phyloP scores from a whole-genome alignment of 2,797 vertebrate genomes.

The Lycodopsis pacificus region DNA sequence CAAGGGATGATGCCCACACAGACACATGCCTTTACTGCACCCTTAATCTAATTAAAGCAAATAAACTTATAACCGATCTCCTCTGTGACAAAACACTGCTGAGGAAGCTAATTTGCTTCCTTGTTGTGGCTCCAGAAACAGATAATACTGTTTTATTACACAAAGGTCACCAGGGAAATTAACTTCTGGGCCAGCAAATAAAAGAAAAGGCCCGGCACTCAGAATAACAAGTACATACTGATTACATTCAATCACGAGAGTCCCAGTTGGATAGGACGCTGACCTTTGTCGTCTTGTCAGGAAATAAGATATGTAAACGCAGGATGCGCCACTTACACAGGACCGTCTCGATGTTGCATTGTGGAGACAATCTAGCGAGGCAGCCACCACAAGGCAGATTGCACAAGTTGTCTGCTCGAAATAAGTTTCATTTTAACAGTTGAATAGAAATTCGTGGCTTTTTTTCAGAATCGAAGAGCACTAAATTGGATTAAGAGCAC shows the following conservation, averaged over 20 bases:
- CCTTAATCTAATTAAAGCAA: conserved; percentile 91
- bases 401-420: conserved; percentile 73
- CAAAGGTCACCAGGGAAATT: conserved; percentile 97
- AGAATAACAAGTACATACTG: conserved; percentile 89
- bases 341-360: conserved; percentile 76
- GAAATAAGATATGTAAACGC: conserved; percentile 83
- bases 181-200: conserved; percentile 93
- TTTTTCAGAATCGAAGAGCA: conserved; percentile 57
- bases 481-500: conserved; percentile 73
- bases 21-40: conserved; percentile 82
- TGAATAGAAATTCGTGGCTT: conserved; percentile 69
- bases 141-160: conserved; percentile 94
- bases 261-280: conserved; percentile 85
- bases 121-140: conserved; percentile 89
- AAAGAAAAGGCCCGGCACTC: conserved; percentile 85
- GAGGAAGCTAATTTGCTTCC: conserved; percentile 90
- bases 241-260: conserved; percentile 89
- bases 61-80: conserved; percentile 95
- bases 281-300: conserved; percentile 86
- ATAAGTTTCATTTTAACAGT: conserved; percentile 74
- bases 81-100: conserved; percentile 86
- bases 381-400: conserved; percentile 69
- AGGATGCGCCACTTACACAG: conserved; percentile 50
- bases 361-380: conserved; percentile 76
- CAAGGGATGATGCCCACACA: conserved; percentile 75